Evolutionary conservation across 2,888 invertebrate genomes (phyloP), one percentile per base, ranked within the genome.

Genomic region (Drosophila dives): DNA sequence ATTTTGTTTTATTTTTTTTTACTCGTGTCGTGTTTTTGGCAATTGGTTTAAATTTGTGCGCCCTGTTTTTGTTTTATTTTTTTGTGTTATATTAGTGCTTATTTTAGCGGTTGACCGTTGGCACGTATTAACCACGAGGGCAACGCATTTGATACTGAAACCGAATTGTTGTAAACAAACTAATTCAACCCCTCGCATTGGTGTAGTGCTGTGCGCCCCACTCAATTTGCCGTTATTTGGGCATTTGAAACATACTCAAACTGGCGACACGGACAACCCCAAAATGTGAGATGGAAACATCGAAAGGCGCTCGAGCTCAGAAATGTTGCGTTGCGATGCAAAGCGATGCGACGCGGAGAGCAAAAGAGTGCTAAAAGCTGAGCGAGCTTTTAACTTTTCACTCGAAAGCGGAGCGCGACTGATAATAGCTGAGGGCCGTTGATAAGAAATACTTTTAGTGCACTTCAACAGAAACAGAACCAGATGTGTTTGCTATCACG

Each of bases 81-180:
- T 53, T 33, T 6, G 20, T 33, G 32, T 53, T 20, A 34, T 53
- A 54, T 34, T 48, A 32, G 12, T 55, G 40, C 11, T 48, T 61
- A 50, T 54, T 65, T 61, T 49, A 50, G 66, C 71, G 50, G 34
- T 71, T 63, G 73, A 75, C 88, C 83, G 83, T 80, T 77, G 65
- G 75, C 75, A 76, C 72, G 86, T 81, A 72, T 81, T 75, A 75
- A 80, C 77, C 81, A 81, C 76, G 83, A 76, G 85, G 89, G 77
- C 89, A 83, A 72, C 88, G 86, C 77, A 75, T 81, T 89, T 84
- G 83, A 81, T 89, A 90, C 89, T 89, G 84, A 90, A 72, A 77
- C 84, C 69, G 72, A 81, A 84, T 80, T 82, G 79, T 80, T 83
- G 90, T 91, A 90, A 90, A 90, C 90, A 90, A 90, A 90, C 85